A percentile compares a stretch with the other conserved stretches of the same genome.
Conservation (phyloP, 2,888 invertebrate genomes). For the Drosophila kokeensis region DNA sequence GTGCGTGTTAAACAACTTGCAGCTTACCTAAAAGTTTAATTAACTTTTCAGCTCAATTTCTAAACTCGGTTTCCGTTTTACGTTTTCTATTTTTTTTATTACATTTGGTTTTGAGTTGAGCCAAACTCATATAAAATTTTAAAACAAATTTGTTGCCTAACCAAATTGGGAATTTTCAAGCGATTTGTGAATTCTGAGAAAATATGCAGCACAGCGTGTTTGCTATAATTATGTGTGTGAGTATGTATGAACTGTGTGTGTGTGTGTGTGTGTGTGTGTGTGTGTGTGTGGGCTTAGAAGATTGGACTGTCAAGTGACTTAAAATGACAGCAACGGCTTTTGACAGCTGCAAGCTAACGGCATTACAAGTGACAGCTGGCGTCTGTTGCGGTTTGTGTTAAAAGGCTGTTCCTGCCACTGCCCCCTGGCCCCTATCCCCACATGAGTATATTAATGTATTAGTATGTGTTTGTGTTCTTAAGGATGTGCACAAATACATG, state of each 20-base stretch:
- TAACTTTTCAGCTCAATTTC: slow-evolving; percentile 71
- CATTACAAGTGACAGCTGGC: slow-evolving; percentile 77
- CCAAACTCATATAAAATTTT: slow-evolving; percentile 25
- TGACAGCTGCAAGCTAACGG: slow-evolving; percentile 74
- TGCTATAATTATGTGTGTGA: slow-evolving; percentile 30
- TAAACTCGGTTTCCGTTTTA: slow-evolving; percentile 46
- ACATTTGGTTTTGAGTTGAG: slow-evolving; percentile 8
- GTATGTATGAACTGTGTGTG: not conserved
- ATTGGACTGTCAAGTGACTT: slow-evolving; percentile 70
- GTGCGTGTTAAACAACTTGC: slow-evolving; percentile 43
- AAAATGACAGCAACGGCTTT: slow-evolving; percentile 71
- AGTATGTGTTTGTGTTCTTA: slow-evolving; percentile 29
- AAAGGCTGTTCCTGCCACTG: slow-evolving; percentile 35
- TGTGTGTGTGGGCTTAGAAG: slow-evolving; percentile 6
- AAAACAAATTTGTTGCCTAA: slow-evolving; percentile 14
- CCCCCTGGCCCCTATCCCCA: not conserved
- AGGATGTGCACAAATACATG: slow-evolving; percentile 69
- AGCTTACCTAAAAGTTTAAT: slow-evolving; percentile 67
- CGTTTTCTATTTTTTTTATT: slow-evolving; percentile 8
- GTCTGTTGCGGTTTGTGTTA: slow-evolving; percentile 73
- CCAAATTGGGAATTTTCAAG: slow-evolving; percentile 9
- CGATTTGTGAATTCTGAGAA: not conserved
- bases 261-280: slow-evolving; percentile 6
- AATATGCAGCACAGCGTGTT: not conserved
- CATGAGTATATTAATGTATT: slow-evolving; percentile 6